These are phyloP conservation scores for Lindbergichthys nudifrons DNA, from an alignment of 2,797 vertebrate genomes.

Conservation along the genomic window DNA sequence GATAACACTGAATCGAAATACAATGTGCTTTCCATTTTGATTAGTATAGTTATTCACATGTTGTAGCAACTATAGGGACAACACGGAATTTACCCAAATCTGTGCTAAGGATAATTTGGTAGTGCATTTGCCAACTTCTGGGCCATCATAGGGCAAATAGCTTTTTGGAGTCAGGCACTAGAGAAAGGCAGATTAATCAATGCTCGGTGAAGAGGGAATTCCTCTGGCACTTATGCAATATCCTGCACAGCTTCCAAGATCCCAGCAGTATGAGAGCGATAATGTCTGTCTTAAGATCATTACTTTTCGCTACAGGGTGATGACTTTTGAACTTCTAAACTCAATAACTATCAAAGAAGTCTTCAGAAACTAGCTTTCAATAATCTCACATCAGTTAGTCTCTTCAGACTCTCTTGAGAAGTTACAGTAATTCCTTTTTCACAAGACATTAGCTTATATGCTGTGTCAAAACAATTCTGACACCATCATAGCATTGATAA, in stretches of 20 bases:
- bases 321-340: not conserved
- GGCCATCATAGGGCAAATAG: conserved; percentile 19
- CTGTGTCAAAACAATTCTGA: conserved; percentile 1
- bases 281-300: conserved; percentile 11
- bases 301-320: conserved; percentile 4
- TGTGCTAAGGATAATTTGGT: conserved; percentile 4
- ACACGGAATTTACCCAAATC: conserved; percentile 17
- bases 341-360: not conserved
- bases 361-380: not conserved
- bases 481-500: not conserved
- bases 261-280: conserved; percentile 11
- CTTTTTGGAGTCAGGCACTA: conserved; percentile 10
- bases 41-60: not conserved
- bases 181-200: conserved; percentile 26
- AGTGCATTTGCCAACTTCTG: conserved; percentile 24
- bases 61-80: conserved; percentile 1
- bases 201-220: conserved; percentile 27
- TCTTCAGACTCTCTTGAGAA: not conserved
- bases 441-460: conserved; percentile 4
- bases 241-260: conserved; percentile 28
- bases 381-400: not conserved
- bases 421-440: conserved; percentile 2
- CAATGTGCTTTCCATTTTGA: not conserved
- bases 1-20: conserved; percentile 5
- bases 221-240: conserved; percentile 22